phyloP scores from a whole-genome alignment of 1,140 invertebrate genomes.

The Cydia pomonella region DNA sequence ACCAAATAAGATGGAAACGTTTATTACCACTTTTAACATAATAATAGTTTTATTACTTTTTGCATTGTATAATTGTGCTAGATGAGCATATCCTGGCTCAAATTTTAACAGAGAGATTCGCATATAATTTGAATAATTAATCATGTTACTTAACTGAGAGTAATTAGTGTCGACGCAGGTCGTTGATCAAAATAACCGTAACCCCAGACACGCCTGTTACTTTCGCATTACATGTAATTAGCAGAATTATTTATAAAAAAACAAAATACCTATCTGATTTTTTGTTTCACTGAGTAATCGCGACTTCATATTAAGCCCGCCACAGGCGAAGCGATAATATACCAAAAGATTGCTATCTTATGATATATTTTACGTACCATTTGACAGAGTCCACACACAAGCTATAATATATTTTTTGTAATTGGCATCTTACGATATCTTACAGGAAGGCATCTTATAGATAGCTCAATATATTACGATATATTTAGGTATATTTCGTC shows the following conservation, averaged over 20 bases:
- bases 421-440: too few relatives aligned
- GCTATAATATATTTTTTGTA: too few relatives aligned
- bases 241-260: background rate
- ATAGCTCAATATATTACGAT: too few relatives aligned
- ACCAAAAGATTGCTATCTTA: too few relatives aligned
- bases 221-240: background rate
- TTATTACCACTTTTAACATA: too few relatives aligned
- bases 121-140: background rate
- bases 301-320: too few relatives aligned
- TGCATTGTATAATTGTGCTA: background rate
- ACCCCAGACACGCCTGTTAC: background rate
- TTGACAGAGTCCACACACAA: too few relatives aligned
- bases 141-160: background rate
- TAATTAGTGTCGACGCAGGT: constrained; percentile 7
- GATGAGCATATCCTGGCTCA: background rate
- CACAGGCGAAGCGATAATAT: too few relatives aligned
- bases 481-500: too few relatives aligned
- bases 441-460: too few relatives aligned
- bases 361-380: too few relatives aligned
- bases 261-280: background rate
- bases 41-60: background rate
- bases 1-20: background rate
- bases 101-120: background rate
- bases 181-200: background rate
- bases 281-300: too few relatives aligned